Evolutionary conservation across 2,888 invertebrate species (phyloP).

Genomic region (Drosophila lutescens): DNA sequence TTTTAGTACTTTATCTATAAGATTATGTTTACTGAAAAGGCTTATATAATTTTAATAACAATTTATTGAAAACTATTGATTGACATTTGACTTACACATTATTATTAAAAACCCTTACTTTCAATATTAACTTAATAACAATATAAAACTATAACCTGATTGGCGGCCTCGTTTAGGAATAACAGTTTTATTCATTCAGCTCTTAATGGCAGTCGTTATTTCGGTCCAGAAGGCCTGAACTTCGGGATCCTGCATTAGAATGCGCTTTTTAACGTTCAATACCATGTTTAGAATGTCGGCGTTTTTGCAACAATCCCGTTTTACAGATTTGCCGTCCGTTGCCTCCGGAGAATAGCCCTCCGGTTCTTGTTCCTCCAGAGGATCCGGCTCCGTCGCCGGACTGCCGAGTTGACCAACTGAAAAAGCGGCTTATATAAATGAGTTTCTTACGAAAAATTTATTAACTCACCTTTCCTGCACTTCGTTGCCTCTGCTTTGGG

Average conservation of each 20-base stretch:
- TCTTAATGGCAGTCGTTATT: conserved; percentile 76
- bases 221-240: conserved; percentile 78
- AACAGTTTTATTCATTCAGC: conserved; percentile 14
- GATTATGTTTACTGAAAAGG: no score
- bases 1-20: no score
- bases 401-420: conserved; percentile 43
- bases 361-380: conserved; percentile 54
- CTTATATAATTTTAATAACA: no score
- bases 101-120: no score
- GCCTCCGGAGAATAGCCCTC: conserved; percentile 56
- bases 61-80: no score
- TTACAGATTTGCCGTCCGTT: conserved; percentile 41
- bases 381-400: conserved; percentile 56
- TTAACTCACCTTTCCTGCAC: conserved; percentile 51
- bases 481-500: conserved; percentile 53
- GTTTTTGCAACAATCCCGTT: conserved; percentile 79
- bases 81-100: no score
- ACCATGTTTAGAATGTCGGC: conserved; percentile 81
- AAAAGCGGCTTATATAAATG: not conserved
- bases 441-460: fast-evolving
- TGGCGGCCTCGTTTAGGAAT: not conserved
- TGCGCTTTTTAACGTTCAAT: conserved; percentile 79
- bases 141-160: not conserved
- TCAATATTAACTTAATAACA: no score
- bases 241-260: conserved; percentile 80